Conservation (phyloP, 2,888 invertebrate species). For the Glomeris marginata region DNA sequence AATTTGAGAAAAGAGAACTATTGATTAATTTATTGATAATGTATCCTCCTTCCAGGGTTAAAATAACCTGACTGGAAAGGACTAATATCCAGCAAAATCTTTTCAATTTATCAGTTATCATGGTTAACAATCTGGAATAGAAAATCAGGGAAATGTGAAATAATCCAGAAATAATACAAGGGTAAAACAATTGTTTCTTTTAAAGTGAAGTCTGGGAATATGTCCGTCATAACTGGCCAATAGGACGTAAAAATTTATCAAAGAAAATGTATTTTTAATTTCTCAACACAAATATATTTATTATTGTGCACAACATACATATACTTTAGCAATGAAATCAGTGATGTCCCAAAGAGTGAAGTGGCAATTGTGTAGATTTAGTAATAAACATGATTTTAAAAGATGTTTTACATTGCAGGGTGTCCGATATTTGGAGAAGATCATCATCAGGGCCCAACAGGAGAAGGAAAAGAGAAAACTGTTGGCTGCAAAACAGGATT, state of each 20-base stretch:
- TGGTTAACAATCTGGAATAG: too few species aligned
- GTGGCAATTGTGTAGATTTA: not conserved
- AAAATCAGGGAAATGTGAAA: too few species aligned
- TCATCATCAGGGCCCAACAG: conserved; percentile 38
- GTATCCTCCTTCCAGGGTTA: too few species aligned
- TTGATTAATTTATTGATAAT: too few species aligned
- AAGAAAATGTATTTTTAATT: conserved; percentile 10
- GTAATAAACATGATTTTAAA: conserved; percentile 17
- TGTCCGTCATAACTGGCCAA: not conserved
- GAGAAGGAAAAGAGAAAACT: conserved; percentile 33
- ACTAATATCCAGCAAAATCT: too few species aligned
- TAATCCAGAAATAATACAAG: too few species aligned
- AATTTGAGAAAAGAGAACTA: too few species aligned
- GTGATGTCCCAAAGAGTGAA: conserved; percentile 3
- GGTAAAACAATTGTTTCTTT: too few species aligned
- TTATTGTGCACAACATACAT: conserved; percentile 2
- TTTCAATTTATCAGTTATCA: too few species aligned
- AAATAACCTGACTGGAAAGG: too few species aligned
- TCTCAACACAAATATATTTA: conserved; percentile 1
- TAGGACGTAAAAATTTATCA: not conserved
- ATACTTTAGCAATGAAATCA: not conserved
- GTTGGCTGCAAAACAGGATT: conserved; percentile 9
- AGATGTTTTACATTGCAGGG: conserved; percentile 37
- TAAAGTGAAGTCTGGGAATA: not conserved
- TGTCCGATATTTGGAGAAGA: conserved; percentile 63